A percentile compares a stretch with the other conserved stretches of the same genome.
phyloP scores from a whole-genome alignment of 30 jellyfish, hydroid and myxozoan genomes.

The Cassiopea andromeda region DNA sequence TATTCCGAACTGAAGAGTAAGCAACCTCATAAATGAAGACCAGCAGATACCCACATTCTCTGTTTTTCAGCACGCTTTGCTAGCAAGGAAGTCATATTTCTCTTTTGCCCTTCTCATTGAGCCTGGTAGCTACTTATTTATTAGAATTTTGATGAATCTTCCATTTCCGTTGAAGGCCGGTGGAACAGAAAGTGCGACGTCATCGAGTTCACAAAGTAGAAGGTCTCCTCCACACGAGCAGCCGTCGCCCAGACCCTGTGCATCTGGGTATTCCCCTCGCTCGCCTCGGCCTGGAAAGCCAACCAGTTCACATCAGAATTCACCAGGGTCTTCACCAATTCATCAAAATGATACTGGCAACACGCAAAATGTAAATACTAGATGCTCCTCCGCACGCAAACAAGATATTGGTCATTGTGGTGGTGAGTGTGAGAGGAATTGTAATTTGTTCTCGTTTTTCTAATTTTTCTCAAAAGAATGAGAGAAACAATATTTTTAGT shows the following conservation, averaged over 20 bases:
- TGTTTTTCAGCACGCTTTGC: too few species aligned
- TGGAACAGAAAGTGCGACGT: conserved; percentile 73
- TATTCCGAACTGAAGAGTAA: too few species aligned
- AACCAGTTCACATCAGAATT: conserved; percentile 44
- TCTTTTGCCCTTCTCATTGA: too few species aligned
- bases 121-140: too few species aligned
- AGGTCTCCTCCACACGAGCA: conserved; percentile 87
- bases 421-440: conserved; percentile 9
- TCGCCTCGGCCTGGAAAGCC: conserved; percentile 58
- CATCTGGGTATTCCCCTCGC: conserved; percentile 73
- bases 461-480: too few species aligned
- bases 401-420: conserved; percentile 42
- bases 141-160: background rate
- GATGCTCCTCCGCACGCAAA: conserved; percentile 39
- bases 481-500: too few species aligned
- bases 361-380: conserved; percentile 13
- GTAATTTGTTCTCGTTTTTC: too few species aligned
- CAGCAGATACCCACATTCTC: too few species aligned
- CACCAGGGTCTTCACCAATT: conserved; percentile 45
- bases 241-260: conserved; percentile 71
- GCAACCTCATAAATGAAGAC: too few species aligned
- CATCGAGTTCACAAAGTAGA: conserved; percentile 83
- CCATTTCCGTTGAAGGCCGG: conserved; percentile 56
- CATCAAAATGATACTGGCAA: conserved; percentile 20
- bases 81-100: too few species aligned